Conservation (phyloP, 2,797 vertebrate species). For the Pantherophis alleghaniensis region DNA sequence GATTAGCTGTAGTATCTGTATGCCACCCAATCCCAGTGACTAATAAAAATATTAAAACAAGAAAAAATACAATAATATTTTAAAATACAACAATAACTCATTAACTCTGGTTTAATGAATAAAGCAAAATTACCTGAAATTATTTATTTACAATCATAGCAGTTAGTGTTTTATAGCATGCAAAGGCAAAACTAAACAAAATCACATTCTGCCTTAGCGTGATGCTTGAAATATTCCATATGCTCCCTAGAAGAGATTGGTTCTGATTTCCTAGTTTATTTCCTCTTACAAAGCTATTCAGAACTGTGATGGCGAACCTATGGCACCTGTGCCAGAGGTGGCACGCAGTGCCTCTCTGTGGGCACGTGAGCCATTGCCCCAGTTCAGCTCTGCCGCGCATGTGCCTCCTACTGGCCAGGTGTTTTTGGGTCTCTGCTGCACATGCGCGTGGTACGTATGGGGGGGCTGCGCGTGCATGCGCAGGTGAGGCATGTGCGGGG, state of each 20-base stretch:
- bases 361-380: too few relatives aligned
- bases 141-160: background rate
- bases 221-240: background rate
- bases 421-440: too few relatives aligned
- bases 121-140: background rate
- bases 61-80: background rate
- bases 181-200: background rate
- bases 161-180: background rate
- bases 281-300: background rate
- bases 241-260: background rate
- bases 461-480: too few relatives aligned
- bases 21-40: background rate
- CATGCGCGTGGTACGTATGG: fast-evolving
- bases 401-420: too few relatives aligned
- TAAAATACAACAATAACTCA: too few relatives aligned
- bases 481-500: too few relatives aligned
- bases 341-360: too few relatives aligned
- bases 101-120: background rate
- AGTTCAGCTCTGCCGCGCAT: too few relatives aligned
- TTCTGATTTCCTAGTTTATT: background rate
- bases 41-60: background rate
- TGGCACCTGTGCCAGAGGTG: too few relatives aligned
- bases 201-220: background rate
- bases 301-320: background rate
- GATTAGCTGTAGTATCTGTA: background rate